Evolutionary conservation across 2,888 invertebrate genomes (phyloP).

Genomic region (Chalcis sispes): DNA sequence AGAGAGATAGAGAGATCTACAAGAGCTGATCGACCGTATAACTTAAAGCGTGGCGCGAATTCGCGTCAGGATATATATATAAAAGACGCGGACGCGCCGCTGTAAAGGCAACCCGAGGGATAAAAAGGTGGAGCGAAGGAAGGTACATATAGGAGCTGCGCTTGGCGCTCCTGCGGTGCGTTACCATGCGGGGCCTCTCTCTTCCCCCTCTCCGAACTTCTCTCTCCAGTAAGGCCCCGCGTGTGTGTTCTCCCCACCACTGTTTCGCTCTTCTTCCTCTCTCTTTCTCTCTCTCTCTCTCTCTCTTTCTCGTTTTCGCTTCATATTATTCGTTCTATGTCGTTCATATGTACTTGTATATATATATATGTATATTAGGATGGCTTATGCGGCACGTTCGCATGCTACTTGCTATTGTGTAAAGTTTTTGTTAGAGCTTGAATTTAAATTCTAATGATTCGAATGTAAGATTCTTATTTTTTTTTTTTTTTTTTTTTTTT

Average conservation of each 20-base stretch:
- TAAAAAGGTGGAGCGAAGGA: slow-evolving; percentile 1
- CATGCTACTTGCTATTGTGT: too few species aligned
- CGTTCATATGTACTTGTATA: too few species aligned
- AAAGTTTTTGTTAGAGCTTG: too few species aligned
- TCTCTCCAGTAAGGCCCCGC: background rate
- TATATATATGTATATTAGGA: slow-evolving; percentile 6
- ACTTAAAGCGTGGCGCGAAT: background rate
- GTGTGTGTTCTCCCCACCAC: background rate
- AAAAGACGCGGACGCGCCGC: background rate
- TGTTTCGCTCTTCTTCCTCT: background rate
- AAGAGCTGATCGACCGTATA: too few species aligned
- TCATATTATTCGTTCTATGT: too few species aligned
- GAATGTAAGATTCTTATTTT: too few species aligned
- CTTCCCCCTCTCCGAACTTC: slow-evolving; percentile 8
- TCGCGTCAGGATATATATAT: background rate
- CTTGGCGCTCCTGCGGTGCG: slow-evolving; percentile 13
- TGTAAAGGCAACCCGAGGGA: background rate
- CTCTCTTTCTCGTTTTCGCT: slow-evolving; percentile 7
- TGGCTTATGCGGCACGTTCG: too few species aligned
- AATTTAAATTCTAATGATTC: too few species aligned
- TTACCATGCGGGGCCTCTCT: slow-evolving; percentile 44
- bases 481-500: too few species aligned
- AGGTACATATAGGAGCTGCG: background rate
- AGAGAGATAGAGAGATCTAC: too few species aligned
- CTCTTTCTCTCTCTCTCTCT: background rate